Percentiles rank a stretch among this genome's conserved stretches.
phyloP scores from a whole-genome alignment of 2,888 invertebrate species.

The Philaethria dido region DNA sequence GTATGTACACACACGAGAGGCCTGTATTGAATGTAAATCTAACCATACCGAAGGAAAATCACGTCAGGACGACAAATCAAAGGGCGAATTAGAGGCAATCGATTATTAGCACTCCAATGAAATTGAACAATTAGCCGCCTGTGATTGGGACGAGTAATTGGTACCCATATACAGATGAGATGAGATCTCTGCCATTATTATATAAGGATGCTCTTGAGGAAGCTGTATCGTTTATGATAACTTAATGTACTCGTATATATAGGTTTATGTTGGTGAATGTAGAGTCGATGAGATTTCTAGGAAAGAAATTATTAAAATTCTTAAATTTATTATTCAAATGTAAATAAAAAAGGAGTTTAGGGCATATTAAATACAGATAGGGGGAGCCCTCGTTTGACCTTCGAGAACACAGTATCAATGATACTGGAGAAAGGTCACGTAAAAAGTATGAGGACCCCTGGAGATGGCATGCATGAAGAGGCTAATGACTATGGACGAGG shows the following conservation, averaged over 20 bases:
- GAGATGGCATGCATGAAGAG: too few species aligned
- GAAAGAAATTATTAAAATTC: too few species aligned
- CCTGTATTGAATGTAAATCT: neutral
- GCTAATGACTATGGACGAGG: too few species aligned
- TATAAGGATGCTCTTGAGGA: conserved; percentile 3
- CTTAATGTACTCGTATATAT: neutral
- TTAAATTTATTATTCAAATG: too few species aligned
- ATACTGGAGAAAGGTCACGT: too few species aligned
- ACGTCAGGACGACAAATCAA: conserved; percentile 25
- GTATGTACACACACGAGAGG: neutral
- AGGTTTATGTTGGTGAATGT: neutral
- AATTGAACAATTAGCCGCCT: conserved; percentile 33
- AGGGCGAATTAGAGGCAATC: conserved; percentile 27
- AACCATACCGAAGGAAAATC: conserved; percentile 20
- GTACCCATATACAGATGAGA: conserved; percentile 14
- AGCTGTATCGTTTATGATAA: neutral
- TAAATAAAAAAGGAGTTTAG: too few species aligned
- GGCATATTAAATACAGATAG: too few species aligned
- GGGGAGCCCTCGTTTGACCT: too few species aligned
- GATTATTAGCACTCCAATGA: conserved; percentile 32
- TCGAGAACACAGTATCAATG: too few species aligned
- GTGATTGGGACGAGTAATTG: conserved; percentile 33
- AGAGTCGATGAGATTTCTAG: neutral
- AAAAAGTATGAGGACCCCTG: too few species aligned
- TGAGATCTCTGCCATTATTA: conserved; percentile 7